Conservation (phyloP, 1,140 invertebrate species). For the Idris sp. region DNA sequence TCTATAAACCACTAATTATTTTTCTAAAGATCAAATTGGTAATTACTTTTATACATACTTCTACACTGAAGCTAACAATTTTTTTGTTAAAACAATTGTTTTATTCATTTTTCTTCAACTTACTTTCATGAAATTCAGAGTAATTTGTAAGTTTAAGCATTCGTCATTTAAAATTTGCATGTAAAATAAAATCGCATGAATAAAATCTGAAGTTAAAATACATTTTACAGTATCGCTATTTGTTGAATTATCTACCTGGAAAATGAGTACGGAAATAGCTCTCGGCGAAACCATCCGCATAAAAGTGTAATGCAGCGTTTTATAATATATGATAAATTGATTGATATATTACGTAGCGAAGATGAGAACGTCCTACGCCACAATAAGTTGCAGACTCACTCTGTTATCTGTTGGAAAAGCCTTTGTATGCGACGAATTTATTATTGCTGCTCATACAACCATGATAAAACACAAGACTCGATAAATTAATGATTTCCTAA, state of each 20-base stretch:
- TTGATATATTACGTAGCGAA: constrained; percentile 3
- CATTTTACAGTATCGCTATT: no score
- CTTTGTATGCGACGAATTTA: constrained; percentile 17
- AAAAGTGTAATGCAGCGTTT: constrained; percentile 3
- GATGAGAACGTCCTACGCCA: constrained; percentile 28
- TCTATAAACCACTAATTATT: no score
- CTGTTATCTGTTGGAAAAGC: constrained; percentile 22
- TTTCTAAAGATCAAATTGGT: no score
- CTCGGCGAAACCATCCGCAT: not conserved
- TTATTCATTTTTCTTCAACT: no score
- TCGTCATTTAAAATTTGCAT: no score
- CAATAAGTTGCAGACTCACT: constrained; percentile 16
- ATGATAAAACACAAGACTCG: not conserved
- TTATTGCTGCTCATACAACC: not conserved
- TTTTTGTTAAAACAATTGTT: no score
- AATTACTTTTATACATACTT: no score
- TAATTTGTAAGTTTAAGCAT: no score
- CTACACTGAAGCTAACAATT: no score
- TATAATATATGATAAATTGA: constrained; percentile 18
- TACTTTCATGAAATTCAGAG: no score
- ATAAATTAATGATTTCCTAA: constrained; percentile 25
- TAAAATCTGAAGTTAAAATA: no score
- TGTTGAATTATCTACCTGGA: not conserved
- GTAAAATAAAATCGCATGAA: no score
- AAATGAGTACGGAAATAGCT: not conserved